These are phyloP conservation scores for Gracilinanus agilis DNA, from an alignment of 2,113 vertebrate genomes.

Conservation along the genomic window DNA sequence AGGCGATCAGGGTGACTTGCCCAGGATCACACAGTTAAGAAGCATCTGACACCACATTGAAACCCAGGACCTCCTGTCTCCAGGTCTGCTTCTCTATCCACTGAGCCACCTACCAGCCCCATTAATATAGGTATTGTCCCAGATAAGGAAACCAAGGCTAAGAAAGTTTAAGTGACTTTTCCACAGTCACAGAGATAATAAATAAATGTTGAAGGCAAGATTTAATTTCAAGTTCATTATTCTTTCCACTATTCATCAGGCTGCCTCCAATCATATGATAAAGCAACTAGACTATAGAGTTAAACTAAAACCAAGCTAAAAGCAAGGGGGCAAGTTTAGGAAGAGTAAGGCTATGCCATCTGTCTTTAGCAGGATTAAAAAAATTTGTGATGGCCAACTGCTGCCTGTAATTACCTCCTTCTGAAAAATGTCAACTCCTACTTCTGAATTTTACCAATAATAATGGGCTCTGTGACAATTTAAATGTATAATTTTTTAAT, in stretches of 20 bases:
- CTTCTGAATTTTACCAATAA: not conserved
- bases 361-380: not conserved
- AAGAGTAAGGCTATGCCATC: not conserved
- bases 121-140: too few relatives aligned
- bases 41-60: too few relatives aligned
- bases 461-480: not conserved
- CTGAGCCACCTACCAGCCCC: too few relatives aligned
- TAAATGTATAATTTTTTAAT: not conserved
- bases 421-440: not conserved
- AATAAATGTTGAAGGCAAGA: not conserved
- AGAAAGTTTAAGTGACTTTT: not conserved
- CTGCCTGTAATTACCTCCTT: too few relatives aligned
- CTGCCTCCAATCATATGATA: not conserved
- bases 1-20: too few relatives aligned
- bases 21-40: too few relatives aligned
- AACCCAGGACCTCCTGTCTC: too few relatives aligned
- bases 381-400: too few relatives aligned
- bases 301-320: not conserved
- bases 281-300: not conserved
- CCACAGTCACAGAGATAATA: not conserved
- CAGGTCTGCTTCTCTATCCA: too few relatives aligned
- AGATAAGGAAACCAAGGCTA: not conserved
- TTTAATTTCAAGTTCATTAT: not conserved
- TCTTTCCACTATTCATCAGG: not conserved
- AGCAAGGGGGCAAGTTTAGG: too few relatives aligned